These are phyloP conservation scores for Corythaixoides concolor DNA, from an alignment of 2,113 vertebrate genomes.

Conservation along the genomic window DNA sequence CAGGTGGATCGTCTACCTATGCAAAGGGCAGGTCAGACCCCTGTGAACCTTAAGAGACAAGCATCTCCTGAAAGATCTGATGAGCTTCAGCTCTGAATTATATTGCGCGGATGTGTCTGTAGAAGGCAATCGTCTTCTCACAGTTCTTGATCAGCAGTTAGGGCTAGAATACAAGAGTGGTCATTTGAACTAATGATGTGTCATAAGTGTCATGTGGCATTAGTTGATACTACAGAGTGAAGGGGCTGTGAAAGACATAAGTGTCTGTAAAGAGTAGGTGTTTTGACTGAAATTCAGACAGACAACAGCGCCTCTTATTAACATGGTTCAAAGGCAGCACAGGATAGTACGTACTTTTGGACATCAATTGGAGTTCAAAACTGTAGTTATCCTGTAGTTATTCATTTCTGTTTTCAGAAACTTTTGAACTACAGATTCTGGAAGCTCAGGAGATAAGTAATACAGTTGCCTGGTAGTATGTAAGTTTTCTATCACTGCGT, in stretches of 20 bases:
- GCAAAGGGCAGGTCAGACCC: not conserved
- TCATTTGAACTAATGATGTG: not conserved
- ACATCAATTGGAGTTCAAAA: not conserved
- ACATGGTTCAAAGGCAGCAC: not conserved
- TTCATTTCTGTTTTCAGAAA: not conserved
- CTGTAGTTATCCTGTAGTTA: not conserved
- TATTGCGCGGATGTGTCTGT: not conserved
- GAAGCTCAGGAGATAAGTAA: not conserved
- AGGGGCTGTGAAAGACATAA: not conserved
- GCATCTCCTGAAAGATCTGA: not conserved
- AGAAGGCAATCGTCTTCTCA: not conserved
- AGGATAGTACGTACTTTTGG: not conserved
- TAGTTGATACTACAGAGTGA: not conserved
- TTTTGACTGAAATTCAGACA: not conserved
- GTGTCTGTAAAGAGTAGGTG: not conserved
- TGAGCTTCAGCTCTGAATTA: not conserved
- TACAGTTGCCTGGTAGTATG: no score
- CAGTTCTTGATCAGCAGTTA: not conserved
- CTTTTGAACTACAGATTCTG: not conserved
- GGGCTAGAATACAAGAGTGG: not conserved
- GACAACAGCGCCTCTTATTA: not conserved
- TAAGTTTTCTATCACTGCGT: not conserved
- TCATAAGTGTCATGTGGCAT: not conserved
- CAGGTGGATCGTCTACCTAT: accelerated
- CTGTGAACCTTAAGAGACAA: not conserved